phyloP scores from a whole-genome alignment of 2,888 invertebrate species.

The Cylindroiulus punctatus region DNA sequence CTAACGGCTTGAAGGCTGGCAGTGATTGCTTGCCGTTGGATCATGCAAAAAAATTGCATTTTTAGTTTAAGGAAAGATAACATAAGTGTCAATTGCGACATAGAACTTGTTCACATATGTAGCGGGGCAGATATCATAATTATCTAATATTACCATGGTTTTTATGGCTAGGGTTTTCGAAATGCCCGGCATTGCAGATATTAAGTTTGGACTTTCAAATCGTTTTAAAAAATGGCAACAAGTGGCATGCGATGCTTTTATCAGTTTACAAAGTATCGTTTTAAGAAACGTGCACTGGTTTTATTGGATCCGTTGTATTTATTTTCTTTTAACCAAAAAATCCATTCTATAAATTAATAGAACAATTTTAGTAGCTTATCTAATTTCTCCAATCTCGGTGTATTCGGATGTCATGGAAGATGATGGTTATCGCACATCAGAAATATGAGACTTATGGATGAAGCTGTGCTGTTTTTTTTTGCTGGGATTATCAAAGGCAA shows the following conservation, averaged over 20 bases:
- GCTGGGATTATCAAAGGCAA: neutral
- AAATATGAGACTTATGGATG: slow-evolving; percentile 13
- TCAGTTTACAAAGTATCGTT: neutral
- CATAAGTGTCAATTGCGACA: too few species aligned
- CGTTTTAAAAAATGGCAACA: slow-evolving; percentile 26
- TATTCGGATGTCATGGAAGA: neutral
- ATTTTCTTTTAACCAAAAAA: neutral
- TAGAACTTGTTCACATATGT: too few species aligned
- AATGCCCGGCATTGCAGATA: neutral
- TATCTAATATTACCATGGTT: too few species aligned
- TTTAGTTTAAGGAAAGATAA: too few species aligned
- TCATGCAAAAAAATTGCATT: too few species aligned
- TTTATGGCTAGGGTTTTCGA: too few species aligned
- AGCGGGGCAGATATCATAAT: too few species aligned
- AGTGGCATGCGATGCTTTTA: neutral
- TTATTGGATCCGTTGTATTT: neutral
- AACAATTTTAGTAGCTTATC: slow-evolving; percentile 17
- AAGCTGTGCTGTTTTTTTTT: neutral
- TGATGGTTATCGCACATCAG: slow-evolving; percentile 22
- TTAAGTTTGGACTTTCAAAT: neutral
- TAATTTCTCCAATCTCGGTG: neutral
- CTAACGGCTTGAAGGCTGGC: too few species aligned
- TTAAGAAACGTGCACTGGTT: neutral
- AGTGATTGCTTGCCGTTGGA: too few species aligned
- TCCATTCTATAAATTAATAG: neutral